Percentiles rank a stretch among this genome's conserved stretches.
Conservation (phyloP, 2,113 vertebrate genomes). For the Lanius ludovicianus region DNA sequence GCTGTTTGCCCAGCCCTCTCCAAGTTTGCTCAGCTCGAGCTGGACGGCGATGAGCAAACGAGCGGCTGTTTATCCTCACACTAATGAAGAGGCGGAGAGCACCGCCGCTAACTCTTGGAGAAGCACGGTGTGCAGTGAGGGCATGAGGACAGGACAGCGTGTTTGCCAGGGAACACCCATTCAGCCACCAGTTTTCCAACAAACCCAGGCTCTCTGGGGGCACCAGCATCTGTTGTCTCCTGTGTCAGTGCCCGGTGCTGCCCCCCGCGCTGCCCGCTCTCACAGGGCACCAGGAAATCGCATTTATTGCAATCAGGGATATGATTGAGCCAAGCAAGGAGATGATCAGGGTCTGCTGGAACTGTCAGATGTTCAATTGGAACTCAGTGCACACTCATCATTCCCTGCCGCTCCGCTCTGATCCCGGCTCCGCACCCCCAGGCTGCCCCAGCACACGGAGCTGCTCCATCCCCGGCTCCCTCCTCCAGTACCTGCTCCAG, state of each 20-base stretch:
- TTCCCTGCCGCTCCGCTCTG: not conserved
- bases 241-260: rapidly evolving
- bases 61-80: conserved; percentile 55
- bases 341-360: not conserved
- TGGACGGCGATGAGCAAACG: conserved; percentile 54
- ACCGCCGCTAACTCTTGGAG: not conserved
- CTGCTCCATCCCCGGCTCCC: not conserved
- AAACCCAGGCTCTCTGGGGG: rapidly evolving
- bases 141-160: not conserved
- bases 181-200: not conserved
- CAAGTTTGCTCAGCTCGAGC: conserved; percentile 61
- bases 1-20: conserved; percentile 66
- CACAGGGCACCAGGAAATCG: rapidly evolving
- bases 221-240: not conserved
- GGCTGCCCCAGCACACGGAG: not conserved
- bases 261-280: not conserved
- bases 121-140: conserved; percentile 54
- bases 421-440: not conserved
- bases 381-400: not conserved
- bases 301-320: not conserved
- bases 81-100: conserved; percentile 63
- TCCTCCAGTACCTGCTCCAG: not conserved
- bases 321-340: not conserved
- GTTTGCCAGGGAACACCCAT: not conserved
- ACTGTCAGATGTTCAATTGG: not conserved